Base-by-base conservation (phyloP, 2,113 vertebrate genomes). In the Spea bombifrons region DNA sequence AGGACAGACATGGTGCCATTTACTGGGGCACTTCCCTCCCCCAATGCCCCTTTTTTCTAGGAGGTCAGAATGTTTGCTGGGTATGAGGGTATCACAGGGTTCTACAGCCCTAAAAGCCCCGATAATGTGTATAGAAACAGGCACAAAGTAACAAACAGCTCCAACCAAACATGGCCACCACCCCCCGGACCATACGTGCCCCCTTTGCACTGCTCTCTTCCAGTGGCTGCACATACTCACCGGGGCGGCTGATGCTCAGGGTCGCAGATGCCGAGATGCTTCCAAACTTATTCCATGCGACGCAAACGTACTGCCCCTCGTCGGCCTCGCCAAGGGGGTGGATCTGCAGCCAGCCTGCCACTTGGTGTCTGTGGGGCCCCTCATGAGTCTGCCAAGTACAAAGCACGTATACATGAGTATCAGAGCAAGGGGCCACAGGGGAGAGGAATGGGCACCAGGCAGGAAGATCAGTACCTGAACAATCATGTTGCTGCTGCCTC, bases 281-380 rank as follows among this genome's bases (percentile, higher is more conserved):
- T 72, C 87, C 87, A 8, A 83, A 86, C 65, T 76, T 49, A 66
- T 86, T 88, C 76, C 84, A 85, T 68, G 85, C 84, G 10, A 61
- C 66, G 57, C 86, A 88, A 10, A 79, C 85, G 78, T 88, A 88
- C 69, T 86, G 66, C 5, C 85, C 87, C 55, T 82, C 82, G 73
- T 87, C 84, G 5, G 46, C 64, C 16, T 52, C 83, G 7, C 71
- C 65, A 3, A 85, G 80, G 53, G 52, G 50, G 30, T 86, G 83
- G 45, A 88, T 86, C 75, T 87, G 86, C 47, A 87, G 84, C 86
- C 86, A 87, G 79, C 84, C 83, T 9, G 84, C 85, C 45, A 85
- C 68, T 47, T 86, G 84, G 76, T 84, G 86, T 44, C 77, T 76
- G n/a, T 83, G 81, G 15, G 81, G 84, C 12, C 85, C 86, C 63